Evolutionary conservation across 2,797 vertebrate species (phyloP), one percentile per base, ranked within the genome.

Genomic region (Naso thynnoides): DNA sequence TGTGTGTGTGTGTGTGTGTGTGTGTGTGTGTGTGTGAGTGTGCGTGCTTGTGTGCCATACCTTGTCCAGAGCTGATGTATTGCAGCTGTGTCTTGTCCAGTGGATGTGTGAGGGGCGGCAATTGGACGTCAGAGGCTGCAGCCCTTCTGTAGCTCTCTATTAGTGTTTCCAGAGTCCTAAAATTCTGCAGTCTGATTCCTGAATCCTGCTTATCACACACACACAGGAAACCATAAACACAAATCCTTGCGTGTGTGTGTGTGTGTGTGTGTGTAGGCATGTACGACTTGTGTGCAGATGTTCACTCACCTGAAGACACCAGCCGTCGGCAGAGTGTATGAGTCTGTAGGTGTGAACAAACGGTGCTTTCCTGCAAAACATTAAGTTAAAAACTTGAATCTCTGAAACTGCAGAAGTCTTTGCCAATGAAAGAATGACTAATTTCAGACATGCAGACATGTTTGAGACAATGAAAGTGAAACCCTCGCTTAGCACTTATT

Each of bases 261-360:
- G 3, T 33, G 18, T 58, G 21, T 52, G 23, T 24, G 54, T 50
- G 55, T 16, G 50, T 56, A 24, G 5, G 36, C 8, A 18, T 16
- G 24, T 62, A 38, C 6, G 0, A 29, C n/a, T 19, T 38, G 10
- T 6, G 18, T 4, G 6, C 4, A 47, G 31, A 21, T 8, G 49
- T 36, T 52, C 24, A 61, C 87, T 58, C 66, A 92, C 92, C 85
- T 90, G 82, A 24, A 88, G 42, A 47, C 33, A 73, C 91, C 91
- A 93, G 68, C 91, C 89, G 1, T 77, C 38, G 0, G 71, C 4
- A 18, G 86, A 74, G 44, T 41, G 72, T 0, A 55, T 13, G 7
- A 93, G 78, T 55, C 91, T 87, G 86, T 89, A 92, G 15, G 88
- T 92, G 80, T 89, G 83, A 10, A 93, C 91, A 36, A 73, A 91